These are phyloP conservation scores for Drosophila testacea DNA, from an alignment of 2,888 invertebrate species.

Conservation along the genomic window DNA sequence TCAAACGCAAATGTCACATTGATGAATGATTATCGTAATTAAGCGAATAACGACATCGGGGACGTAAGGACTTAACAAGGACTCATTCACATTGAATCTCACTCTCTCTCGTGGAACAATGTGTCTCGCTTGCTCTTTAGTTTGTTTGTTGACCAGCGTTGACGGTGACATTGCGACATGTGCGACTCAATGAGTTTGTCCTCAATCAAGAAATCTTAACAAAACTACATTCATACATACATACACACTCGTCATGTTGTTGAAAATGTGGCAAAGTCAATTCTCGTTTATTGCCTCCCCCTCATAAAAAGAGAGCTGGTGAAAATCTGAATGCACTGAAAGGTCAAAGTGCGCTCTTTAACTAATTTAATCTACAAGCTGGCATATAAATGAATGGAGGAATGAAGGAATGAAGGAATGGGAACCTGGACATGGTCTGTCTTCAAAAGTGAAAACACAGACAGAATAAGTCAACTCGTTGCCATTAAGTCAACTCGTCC, in stretches of 20 bases:
- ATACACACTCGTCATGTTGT: not conserved
- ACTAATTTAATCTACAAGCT: slow-evolving; percentile 55
- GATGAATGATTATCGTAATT: slow-evolving; percentile 81
- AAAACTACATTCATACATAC: not conserved
- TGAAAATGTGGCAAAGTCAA: slow-evolving; percentile 27
- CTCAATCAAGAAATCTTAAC: slow-evolving; percentile 51
- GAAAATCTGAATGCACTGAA: slow-evolving; percentile 47
- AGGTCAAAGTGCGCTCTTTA: slow-evolving; percentile 56
- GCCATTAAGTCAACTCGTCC: slow-evolving; percentile 31
- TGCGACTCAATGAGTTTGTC: slow-evolving; percentile 51
- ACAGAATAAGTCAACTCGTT: slow-evolving; percentile 45
- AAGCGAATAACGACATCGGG: slow-evolving; percentile 72
- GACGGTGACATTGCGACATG: slow-evolving; percentile 66
- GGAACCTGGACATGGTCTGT: slow-evolving; percentile 19
- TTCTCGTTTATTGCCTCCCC: slow-evolving; percentile 43
- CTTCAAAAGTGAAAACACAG: slow-evolving; percentile 50
- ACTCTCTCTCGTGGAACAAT: not conserved
- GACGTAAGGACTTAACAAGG: slow-evolving; percentile 37
- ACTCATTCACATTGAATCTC: not conserved
- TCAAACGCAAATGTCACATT: slow-evolving; percentile 82
- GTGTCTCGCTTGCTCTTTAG: not conserved
- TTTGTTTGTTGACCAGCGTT: slow-evolving; percentile 1
- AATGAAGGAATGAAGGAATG: not conserved
- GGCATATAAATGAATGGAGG: slow-evolving; percentile 25
- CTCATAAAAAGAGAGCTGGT: slow-evolving; percentile 36